Base-by-base conservation (phyloP, 2,113 vertebrate species). In the Corythornis vintsioides region DNA sequence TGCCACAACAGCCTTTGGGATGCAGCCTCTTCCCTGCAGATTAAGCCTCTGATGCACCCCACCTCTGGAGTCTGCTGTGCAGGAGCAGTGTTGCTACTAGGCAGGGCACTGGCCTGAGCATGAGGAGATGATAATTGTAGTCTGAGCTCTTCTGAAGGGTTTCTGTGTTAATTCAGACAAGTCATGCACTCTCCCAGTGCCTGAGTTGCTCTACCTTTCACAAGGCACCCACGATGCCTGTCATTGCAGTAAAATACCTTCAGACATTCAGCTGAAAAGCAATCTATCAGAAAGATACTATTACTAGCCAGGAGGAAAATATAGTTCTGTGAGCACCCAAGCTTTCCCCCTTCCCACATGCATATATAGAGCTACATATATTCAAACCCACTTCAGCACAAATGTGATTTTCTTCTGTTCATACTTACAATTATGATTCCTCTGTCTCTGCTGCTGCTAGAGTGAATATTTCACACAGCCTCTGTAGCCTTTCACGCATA, bases 381-480 rank as follows among this genome's bases (percentile, higher is more conserved):
- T 70, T 52, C 69, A 84, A 31, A 55, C 31, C 25, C n/a, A 21
- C 56, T 89, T 45, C 26, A 69, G 13, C 40, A 28, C 40, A 56
- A 42, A 28, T 33, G 86, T 84, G 38, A n/a, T 90, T 85, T 89
- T 60, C 65, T 65, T 71, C 40, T 72, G 28, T 20, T 84, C 61
- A 12, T 92, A 90, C 90, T 93, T 85, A 93, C 79, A 52, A 1
- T 67, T 31, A 6, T 33, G 71, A 85, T 90, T 90, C 35, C 93
- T 40, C 33, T 93, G 73, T 42, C 74, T 83, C 80, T 64, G 71
- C 86, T 94, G 53, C 91, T 52, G 67, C 80, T 56, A 40, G 63
- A 86, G 72, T 92, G 86, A 69, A 33, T 79, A 59, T 90, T 83
- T 86, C 89, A 72, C 79, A 67, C 66, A 85, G 89, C 69, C 83